phyloP scores from a whole-genome alignment of 2,888 invertebrate species.

The Nephrotoma guestfalica region DNA sequence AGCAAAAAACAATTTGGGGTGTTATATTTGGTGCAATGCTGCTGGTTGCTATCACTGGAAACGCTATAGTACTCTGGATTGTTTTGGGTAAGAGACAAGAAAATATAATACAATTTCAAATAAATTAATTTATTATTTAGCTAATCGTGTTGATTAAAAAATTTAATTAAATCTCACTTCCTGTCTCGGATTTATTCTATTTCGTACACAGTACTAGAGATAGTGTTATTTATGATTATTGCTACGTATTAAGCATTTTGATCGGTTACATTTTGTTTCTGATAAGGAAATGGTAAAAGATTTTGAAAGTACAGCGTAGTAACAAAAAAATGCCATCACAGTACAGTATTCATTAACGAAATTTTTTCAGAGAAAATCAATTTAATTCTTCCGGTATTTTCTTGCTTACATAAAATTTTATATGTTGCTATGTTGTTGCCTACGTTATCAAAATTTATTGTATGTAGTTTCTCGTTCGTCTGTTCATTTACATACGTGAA shows the following conservation, averaged over 20 bases:
- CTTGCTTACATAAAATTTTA: not conserved
- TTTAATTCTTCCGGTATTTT: not conserved
- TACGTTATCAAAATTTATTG: not conserved
- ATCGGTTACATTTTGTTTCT: not conserved
- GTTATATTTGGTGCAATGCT: conserved; percentile 63
- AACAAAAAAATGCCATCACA: not conserved
- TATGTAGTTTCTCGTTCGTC: not conserved
- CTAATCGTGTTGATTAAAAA: not conserved
- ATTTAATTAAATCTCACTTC: not conserved
- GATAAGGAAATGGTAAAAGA: not conserved
- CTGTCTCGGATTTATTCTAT: too few relatives aligned
- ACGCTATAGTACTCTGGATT: conserved; percentile 87
- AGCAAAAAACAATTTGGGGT: conserved; percentile 57
- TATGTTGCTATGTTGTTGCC: not conserved
- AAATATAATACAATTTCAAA: not conserved
- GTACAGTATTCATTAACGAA: not conserved
- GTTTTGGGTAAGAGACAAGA: conserved; percentile 50
- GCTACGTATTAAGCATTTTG: not conserved
- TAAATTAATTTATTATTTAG: not conserved
- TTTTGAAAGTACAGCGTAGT: not conserved
- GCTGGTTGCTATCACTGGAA: conserved; percentile 68
- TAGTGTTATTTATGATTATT: not conserved
- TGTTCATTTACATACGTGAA: too few relatives aligned
- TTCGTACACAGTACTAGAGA: too few relatives aligned
- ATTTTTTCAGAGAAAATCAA: not conserved